phyloP scores from a whole-genome alignment of 2,113 vertebrate genomes.

The Chamaea fasciata region DNA sequence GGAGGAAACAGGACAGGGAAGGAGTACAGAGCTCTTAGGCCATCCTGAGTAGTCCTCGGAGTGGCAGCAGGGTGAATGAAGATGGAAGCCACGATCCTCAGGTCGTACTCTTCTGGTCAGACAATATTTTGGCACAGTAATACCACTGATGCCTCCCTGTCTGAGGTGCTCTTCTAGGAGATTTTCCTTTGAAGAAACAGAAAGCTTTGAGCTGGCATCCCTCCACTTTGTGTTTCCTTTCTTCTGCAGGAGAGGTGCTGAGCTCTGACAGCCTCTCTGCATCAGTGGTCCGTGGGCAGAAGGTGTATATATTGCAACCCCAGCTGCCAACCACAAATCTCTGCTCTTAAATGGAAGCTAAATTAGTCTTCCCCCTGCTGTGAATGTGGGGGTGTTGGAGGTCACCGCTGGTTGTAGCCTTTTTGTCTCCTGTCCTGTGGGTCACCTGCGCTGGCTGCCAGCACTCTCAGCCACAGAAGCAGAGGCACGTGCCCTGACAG shows the following conservation, averaged over 20 bases:
- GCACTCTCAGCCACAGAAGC: background rate
- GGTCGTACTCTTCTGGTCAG: background rate
- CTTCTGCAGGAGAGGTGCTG: background rate
- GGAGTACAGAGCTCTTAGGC: background rate
- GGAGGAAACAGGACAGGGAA: background rate
- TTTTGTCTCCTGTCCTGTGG: background rate
- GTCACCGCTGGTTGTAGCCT: background rate
- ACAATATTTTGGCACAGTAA: background rate
- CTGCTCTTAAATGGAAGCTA: conserved; percentile 31
- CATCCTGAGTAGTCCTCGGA: background rate
- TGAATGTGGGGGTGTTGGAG: background rate
- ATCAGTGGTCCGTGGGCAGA: background rate
- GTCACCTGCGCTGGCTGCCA: background rate
- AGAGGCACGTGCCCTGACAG: background rate
- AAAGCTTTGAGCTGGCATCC: background rate
- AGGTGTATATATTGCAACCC: background rate
- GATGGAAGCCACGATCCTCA: background rate
- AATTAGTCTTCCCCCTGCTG: conserved; percentile 33
- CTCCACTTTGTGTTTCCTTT: background rate
- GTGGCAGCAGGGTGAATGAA: background rate
- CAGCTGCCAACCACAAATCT: conserved; percentile 17
- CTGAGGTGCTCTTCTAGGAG: background rate
- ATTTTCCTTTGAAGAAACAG: background rate
- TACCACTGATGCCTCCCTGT: background rate
- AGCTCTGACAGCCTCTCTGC: background rate